Percentiles rank a stretch among this genome's conserved stretches.
These are phyloP conservation scores for Oreochromis niloticus DNA, from an alignment of 2,113 vertebrate genomes.

Conservation along the genomic window DNA sequence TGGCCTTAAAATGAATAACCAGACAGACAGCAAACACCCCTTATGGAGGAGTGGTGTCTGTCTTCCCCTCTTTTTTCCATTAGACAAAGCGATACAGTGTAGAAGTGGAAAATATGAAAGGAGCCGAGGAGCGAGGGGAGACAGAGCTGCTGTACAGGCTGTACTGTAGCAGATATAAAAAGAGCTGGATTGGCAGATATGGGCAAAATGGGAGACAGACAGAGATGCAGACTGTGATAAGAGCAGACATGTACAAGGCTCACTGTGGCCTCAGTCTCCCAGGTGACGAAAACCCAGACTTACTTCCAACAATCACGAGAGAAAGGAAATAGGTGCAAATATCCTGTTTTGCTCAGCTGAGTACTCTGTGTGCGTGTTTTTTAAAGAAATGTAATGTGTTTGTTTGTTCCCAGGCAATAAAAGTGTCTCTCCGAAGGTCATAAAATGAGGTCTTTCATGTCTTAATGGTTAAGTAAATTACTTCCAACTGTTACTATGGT, in stretches of 20 bases:
- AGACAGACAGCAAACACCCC: background rate
- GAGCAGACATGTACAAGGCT: conserved; percentile 47
- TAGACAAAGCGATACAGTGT: background rate
- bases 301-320: conserved; percentile 1
- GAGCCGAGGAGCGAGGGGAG: background rate
- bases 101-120: background rate
- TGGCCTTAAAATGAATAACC: conserved; percentile 15
- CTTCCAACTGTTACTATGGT: background rate
- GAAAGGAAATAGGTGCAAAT: background rate
- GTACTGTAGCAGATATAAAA: background rate
- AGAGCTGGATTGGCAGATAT: conserved; percentile 16
- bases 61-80: background rate
- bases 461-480: background rate
- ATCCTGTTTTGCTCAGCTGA: background rate
- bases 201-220: conserved; percentile 15
- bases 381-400: background rate
- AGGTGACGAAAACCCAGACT: conserved; percentile 15
- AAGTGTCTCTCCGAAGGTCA: background rate
- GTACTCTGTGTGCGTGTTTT: background rate
- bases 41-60: background rate
- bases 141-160: background rate
- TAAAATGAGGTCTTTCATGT: background rate
- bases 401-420: background rate
- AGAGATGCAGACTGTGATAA: conserved; percentile 41
- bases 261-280: conserved; percentile 29